Evolutionary conservation across 2,797 vertebrate genomes (phyloP).

Genomic region (Dipus sagitta): DNA sequence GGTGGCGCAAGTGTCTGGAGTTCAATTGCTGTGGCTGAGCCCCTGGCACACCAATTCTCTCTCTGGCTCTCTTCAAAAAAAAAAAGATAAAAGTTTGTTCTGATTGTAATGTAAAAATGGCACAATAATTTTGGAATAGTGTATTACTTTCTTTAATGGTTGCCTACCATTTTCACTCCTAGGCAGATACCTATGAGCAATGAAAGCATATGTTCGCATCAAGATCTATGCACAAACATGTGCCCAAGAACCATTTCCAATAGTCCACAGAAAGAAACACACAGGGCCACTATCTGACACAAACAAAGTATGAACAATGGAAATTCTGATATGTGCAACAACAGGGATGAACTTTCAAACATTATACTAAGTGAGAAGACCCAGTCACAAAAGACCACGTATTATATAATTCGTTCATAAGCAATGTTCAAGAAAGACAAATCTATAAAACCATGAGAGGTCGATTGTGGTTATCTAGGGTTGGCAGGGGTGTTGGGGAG

Average conservation of each 20-base stretch:
- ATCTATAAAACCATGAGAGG: not conserved
- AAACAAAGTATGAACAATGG: not conserved
- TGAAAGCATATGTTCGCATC: not conserved
- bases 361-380: not conserved
- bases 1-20: no score
- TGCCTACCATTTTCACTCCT: not conserved
- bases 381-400: not conserved
- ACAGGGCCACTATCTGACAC: not conserved
- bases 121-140: not conserved
- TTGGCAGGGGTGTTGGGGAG: not conserved
- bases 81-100: no score
- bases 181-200: constrained; percentile 5
- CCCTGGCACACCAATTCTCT: no score
- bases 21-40: no score
- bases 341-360: not conserved
- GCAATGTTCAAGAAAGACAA: constrained; percentile 9
- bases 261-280: not conserved
- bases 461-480: not conserved
- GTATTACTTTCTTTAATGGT: not conserved
- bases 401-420: not conserved
- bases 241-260: not conserved
- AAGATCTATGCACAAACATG: not conserved
- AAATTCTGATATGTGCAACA: not conserved
- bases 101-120: constrained; percentile 20
- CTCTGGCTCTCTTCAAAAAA: no score